Conservation (phyloP, 2,113 vertebrate genomes). For the Struthio camelus region DNA sequence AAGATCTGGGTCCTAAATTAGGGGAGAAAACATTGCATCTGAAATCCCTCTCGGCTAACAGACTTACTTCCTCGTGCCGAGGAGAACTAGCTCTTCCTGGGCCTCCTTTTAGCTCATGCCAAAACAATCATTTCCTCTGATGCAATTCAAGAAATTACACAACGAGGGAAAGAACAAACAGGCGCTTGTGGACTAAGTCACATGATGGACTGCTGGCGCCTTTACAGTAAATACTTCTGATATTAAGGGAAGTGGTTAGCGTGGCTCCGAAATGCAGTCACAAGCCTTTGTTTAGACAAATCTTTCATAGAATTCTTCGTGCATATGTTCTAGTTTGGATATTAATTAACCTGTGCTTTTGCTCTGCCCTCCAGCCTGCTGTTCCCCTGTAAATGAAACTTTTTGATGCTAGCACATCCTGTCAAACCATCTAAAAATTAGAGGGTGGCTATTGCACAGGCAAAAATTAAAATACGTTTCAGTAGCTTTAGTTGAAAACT, state of each 20-base stretch:
- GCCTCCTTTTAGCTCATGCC: neutral
- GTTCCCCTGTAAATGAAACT: neutral
- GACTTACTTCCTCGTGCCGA: neutral
- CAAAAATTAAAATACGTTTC: neutral
- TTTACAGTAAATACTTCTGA: neutral
- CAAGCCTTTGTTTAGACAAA: neutral
- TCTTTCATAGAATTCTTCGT: neutral
- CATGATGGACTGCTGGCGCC: neutral
- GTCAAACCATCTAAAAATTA: neutral
- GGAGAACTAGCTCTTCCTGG: neutral
- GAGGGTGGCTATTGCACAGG: neutral
- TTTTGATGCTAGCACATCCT: neutral
- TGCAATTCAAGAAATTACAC: constrained; percentile 30
- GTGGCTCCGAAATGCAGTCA: neutral
- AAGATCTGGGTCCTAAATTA: neutral
- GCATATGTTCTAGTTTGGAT: neutral
- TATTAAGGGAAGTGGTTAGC: constrained; percentile 21
- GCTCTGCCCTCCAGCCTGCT: neutral
- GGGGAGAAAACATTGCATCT: accelerated
- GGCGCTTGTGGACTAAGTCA: constrained; percentile 21
- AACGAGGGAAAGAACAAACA: constrained; percentile 31
- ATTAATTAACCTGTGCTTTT: neutral
- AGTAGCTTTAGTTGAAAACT: neutral
- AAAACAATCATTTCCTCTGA: constrained; percentile 31
- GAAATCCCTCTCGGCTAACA: neutral